Conservation (phyloP, 2,888 invertebrate species). For the Mantis religiosa region DNA sequence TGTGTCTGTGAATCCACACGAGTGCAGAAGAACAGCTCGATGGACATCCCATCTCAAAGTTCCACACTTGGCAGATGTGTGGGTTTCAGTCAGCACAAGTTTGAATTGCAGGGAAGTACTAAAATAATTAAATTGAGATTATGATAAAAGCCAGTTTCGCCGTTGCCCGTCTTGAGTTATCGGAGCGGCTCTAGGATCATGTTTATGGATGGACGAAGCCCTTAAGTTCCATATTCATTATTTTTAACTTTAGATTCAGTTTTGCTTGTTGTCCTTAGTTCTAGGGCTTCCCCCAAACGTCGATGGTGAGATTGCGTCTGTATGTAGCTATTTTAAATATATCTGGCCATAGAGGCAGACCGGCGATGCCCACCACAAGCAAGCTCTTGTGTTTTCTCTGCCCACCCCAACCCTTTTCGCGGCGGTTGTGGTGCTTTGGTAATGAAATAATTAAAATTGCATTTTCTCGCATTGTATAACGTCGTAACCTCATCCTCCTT, state of each 20-base stretch:
- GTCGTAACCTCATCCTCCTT: slow-evolving; percentile 13
- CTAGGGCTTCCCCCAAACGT: neutral
- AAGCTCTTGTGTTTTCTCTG: slow-evolving; percentile 1
- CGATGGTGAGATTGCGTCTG: neutral
- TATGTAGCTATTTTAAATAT: slow-evolving; percentile 4
- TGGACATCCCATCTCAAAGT: too few species aligned
- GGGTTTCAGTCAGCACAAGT: too few species aligned
- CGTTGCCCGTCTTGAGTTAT: neutral
- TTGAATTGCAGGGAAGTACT: too few species aligned
- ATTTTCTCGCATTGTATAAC: slow-evolving; percentile 21
- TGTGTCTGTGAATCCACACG: too few species aligned
- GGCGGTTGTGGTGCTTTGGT: slow-evolving; percentile 9
- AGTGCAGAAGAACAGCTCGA: too few species aligned
- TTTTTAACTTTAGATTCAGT: neutral
- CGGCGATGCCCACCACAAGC: neutral
- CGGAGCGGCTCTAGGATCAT: neutral
- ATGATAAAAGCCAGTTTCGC: neutral
- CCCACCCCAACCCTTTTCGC: neutral
- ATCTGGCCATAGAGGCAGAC: neutral
- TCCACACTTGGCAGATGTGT: too few species aligned
- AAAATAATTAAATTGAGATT: neutral
- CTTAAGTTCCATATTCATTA: neutral
- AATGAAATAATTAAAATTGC: slow-evolving; percentile 25
- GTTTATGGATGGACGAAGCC: neutral
- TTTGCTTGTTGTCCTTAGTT: neutral